Evolutionary conservation across 2,888 invertebrate genomes (phyloP).

Genomic region (Belgica antarctica): DNA sequence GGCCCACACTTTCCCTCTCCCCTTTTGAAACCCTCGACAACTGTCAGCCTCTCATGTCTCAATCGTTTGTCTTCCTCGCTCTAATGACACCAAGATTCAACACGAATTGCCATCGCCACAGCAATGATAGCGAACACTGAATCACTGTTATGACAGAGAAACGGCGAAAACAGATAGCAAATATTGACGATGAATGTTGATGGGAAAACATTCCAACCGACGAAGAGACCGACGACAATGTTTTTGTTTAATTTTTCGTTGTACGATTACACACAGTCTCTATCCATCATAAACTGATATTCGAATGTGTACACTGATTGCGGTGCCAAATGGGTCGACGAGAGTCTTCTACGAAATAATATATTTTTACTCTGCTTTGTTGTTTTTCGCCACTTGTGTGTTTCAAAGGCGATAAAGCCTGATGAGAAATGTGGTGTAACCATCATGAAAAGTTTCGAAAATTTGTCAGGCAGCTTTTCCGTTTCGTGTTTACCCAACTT

Average conservation of each 20-base stretch:
- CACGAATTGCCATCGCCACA: not conserved
- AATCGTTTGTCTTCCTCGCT: constrained; percentile 23
- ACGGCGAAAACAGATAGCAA: not conserved
- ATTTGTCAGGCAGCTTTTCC: not conserved
- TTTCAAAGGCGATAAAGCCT: not conserved
- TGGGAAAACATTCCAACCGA: constrained; percentile 5
- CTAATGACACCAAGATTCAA: constrained; percentile 26
- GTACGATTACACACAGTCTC: constrained; percentile 3
- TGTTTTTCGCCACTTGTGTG: constrained; percentile 4
- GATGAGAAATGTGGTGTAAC: constrained; percentile 11
- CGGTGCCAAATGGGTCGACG: not conserved
- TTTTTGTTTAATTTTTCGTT: constrained; percentile 23
- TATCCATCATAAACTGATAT: constrained; percentile 13
- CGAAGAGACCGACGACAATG: not conserved
- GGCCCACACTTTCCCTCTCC: too few relatives aligned
- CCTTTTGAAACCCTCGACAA: too few relatives aligned
- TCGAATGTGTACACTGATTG: constrained; percentile 14
- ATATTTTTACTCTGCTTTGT: too few relatives aligned
- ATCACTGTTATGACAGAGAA: constrained; percentile 22
- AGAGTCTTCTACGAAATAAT: too few relatives aligned
- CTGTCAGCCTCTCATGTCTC: constrained; percentile 2
- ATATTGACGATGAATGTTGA: constrained; percentile 16
- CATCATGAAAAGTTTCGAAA: not conserved
- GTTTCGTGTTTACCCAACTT: not conserved
- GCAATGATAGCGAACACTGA: not conserved